Evolutionary conservation across 2,797 vertebrate genomes (phyloP).

Genomic region (Cyclura pinguis): DNA sequence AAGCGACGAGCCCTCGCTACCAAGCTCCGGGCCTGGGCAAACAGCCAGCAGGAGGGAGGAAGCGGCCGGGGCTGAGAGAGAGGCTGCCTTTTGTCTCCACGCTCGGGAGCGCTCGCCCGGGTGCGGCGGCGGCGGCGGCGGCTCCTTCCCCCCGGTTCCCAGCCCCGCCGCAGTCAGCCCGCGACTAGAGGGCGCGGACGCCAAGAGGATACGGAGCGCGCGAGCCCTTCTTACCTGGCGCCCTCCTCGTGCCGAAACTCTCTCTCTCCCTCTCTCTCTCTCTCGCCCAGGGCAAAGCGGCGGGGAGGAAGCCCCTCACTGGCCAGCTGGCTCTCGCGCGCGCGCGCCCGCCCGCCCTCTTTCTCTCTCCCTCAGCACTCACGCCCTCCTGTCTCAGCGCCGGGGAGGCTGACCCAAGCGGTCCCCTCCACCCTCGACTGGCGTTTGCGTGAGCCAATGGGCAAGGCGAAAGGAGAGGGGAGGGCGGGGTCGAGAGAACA

Average conservation of each 20-base stretch:
- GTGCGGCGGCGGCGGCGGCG: background rate
- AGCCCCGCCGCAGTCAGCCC: no score
- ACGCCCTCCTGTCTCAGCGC: background rate
- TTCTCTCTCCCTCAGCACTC: background rate
- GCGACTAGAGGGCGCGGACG: background rate
- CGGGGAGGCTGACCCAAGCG: background rate
- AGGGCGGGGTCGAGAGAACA: slow-evolving; percentile 37
- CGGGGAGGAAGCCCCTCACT: background rate
- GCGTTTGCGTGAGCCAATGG: slow-evolving; percentile 30
- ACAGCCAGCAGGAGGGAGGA: background rate
- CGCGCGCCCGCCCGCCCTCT: background rate
- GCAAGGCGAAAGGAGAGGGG: background rate
- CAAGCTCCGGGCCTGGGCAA: background rate
- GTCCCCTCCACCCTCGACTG: slow-evolving; percentile 10
- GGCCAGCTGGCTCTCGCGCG: no score
- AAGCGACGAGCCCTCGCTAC: no score
- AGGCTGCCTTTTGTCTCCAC: slow-evolving; percentile 30
- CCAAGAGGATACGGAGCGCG: background rate
- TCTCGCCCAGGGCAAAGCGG: background rate
- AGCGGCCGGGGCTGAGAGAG: background rate
- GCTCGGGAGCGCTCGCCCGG: background rate
- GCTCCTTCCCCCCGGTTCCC: background rate
- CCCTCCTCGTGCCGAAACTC: background rate
- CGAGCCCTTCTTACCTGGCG: slow-evolving; percentile 20
- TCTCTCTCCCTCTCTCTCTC: background rate